Evolutionary conservation across 2,797 vertebrate species (phyloP), one percentile per base, ranked within the genome.

Genomic region (Spheniscus humboldti): DNA sequence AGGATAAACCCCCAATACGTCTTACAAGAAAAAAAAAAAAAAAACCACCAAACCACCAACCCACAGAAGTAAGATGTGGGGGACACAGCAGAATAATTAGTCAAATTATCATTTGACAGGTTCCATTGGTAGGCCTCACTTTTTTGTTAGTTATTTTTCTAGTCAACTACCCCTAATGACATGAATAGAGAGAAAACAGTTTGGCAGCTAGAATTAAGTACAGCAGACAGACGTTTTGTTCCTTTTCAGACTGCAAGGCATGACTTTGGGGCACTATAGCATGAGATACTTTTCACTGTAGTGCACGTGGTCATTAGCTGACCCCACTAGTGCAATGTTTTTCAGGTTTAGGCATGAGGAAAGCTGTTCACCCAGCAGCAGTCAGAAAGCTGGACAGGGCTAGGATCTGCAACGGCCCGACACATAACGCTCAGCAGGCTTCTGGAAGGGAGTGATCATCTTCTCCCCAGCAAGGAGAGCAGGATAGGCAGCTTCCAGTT

Each of bases 391-490:
- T 94, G 85, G 92, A 94, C 89, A 96, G 91, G 87, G 89, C 72
- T 75, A 78, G 62, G 62, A 74, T 59, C 43, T 55, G 84, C 2
- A 0, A 59, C 0, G 0, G 88, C 55, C 82, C 95, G 82, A 81
- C 75, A 78, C 62, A 78, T 3, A 90, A 50, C 0, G 0, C 77
- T 86, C 92, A 90, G 93, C 92, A 92, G 92, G 93, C 66, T 95
- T 48, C 89, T 78, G 89, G 93, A 96, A 93, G 63, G 93, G 84
- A 96, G 79, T 24, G 82, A 67, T 89, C 88, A 84, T 67, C 82
- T 55, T 76, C 90, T 96, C 91, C 90, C 78, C 94, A 91, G 91
- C 94, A 92, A 90, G 89, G 94, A 94, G 67, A 97, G 96, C 94
- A 93, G 91, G 90, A 97, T 77, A 75, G 86, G 89, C 52, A 2